Evolutionary conservation across 1,140 invertebrate species (phyloP).

Genomic region (Drosophila asahinai): DNA sequence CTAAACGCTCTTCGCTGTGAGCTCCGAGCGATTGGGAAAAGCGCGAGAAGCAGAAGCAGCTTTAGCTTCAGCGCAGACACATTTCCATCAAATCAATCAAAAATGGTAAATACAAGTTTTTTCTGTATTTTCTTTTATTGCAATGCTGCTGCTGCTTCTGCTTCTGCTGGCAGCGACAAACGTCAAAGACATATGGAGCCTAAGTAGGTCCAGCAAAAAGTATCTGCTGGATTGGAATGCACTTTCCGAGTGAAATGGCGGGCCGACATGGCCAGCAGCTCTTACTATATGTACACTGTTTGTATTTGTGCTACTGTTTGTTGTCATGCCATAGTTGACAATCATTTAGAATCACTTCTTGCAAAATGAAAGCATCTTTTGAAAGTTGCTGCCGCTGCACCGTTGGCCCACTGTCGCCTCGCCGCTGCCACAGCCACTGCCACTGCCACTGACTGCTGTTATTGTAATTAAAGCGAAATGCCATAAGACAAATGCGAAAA

Average conservation of each 20-base stretch:
- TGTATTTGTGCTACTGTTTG: slow-evolving; percentile 51
- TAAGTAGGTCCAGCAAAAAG: slow-evolving; percentile 83
- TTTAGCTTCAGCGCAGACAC: slow-evolving; percentile 64
- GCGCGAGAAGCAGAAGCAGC: slow-evolving; percentile 10
- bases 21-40: slow-evolving; percentile 14
- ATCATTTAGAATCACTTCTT: slow-evolving; percentile 83
- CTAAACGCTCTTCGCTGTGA: slow-evolving; percentile 14
- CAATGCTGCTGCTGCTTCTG: slow-evolving; percentile 16
- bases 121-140: slow-evolving; percentile 63
- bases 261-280: slow-evolving; percentile 67
- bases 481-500: slow-evolving; percentile 82
- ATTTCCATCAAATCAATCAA: slow-evolving; percentile 84
- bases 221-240: slow-evolving; percentile 78
- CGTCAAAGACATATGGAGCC: slow-evolving; percentile 73
- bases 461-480: slow-evolving; percentile 83
- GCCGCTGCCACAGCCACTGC: slow-evolving; percentile 14
- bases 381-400: slow-evolving; percentile 74
- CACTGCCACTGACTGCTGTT: slow-evolving; percentile 45
- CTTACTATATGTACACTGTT: slow-evolving; percentile 24
- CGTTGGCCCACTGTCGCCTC: slow-evolving; percentile 26
- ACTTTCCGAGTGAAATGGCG: slow-evolving; percentile 83
- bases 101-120: slow-evolving; percentile 84
- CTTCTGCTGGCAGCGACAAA: slow-evolving; percentile 42
- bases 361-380: slow-evolving; percentile 83
- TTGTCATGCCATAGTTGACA: slow-evolving; percentile 81